Conservation (phyloP, 2,113 vertebrate species). For the Phrynosoma platyrhinos region DNA sequence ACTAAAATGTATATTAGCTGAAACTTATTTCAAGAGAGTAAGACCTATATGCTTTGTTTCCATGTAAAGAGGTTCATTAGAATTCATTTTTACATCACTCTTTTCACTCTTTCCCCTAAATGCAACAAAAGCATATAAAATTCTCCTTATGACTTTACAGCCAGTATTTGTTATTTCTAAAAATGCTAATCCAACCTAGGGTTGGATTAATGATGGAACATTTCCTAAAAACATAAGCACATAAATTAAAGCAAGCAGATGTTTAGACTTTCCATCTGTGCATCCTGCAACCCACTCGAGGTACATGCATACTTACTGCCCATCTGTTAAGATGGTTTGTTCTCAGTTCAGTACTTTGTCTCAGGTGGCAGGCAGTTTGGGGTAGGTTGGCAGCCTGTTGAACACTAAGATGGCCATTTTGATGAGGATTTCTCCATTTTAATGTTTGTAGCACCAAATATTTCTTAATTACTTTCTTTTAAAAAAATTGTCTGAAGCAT, state of each 20-base stretch:
- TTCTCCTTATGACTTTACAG: conserved; percentile 38
- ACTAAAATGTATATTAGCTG: conserved; percentile 58
- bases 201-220: conserved; percentile 43
- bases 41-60: conserved; percentile 57
- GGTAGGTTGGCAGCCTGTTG: conserved; percentile 13
- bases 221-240: conserved; percentile 49
- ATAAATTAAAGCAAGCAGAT: conserved; percentile 59
- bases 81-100: conserved; percentile 48
- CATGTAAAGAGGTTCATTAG: conserved; percentile 36
- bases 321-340: conserved; percentile 32
- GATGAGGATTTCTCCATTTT: neutral
- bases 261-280: conserved; percentile 41
- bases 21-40: conserved; percentile 51
- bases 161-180: conserved; percentile 41
- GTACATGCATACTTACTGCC: conserved; percentile 7
- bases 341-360: conserved; percentile 38
- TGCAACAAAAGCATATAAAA: conserved; percentile 21
- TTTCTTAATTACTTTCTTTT: neutral
- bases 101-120: conserved; percentile 3
- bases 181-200: conserved; percentile 52
- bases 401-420: neutral
- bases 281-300: conserved; percentile 27
- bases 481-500: neutral
- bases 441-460: neutral
- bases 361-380: neutral